Conservation (phyloP, 2,797 vertebrate genomes). For the Carapus acus region DNA sequence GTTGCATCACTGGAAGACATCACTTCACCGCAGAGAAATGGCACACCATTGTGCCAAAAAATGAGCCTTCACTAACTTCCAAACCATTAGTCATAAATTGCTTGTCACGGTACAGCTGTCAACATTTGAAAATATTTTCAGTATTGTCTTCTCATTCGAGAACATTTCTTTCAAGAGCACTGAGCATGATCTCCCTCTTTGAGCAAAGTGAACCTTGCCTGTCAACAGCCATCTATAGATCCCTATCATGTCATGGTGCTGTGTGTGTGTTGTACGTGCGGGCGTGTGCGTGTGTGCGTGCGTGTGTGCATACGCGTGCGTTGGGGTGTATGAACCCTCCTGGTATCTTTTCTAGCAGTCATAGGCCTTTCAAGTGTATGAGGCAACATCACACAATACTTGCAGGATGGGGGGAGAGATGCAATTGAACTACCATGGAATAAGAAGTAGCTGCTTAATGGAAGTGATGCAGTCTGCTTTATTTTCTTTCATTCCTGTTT, state of each 20-base stretch:
- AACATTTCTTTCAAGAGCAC: too few species aligned
- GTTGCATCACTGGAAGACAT: slow-evolving; percentile 34
- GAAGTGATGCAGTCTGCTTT: slow-evolving; percentile 35
- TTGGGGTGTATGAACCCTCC: slow-evolving; percentile 58
- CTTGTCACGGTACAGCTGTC: too few species aligned
- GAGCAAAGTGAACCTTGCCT: slow-evolving; percentile 45
- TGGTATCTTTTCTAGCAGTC: slow-evolving; percentile 67
- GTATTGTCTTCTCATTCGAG: too few species aligned
- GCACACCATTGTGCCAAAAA: slow-evolving; percentile 12
- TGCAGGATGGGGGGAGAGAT: slow-evolving; percentile 59
- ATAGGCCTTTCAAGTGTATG: slow-evolving; percentile 69
- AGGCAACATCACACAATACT: slow-evolving; percentile 72
- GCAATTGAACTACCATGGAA: slow-evolving; percentile 59
- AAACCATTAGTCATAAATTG: too few species aligned
- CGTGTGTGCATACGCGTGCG: slow-evolving; percentile 14
- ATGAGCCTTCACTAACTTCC: neutral
- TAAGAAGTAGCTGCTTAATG: slow-evolving; percentile 48
- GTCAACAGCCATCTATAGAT: slow-evolving; percentile 56
- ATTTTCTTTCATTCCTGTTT: slow-evolving; percentile 22
- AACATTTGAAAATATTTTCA: too few species aligned
- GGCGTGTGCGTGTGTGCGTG: neutral
- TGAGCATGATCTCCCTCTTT: too few species aligned
- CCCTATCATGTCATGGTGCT: slow-evolving; percentile 58
- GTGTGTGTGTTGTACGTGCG: slow-evolving; percentile 24
- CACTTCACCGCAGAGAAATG: slow-evolving; percentile 25